phyloP scores from a whole-genome alignment of 1,140 invertebrate genomes.

The Eufriesea mexicana region DNA sequence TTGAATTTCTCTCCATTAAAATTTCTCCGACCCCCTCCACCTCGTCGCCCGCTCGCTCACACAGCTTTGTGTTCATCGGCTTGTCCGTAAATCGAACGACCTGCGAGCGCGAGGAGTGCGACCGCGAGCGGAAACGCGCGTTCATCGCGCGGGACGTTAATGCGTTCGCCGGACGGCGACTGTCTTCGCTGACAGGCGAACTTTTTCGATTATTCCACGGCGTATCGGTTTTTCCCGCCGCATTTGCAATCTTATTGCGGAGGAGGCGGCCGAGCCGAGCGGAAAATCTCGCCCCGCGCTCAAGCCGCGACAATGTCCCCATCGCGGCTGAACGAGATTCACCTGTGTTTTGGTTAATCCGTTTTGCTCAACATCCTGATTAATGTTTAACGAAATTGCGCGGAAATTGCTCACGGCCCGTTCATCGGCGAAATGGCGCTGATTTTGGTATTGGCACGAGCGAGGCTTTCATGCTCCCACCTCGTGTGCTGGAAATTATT shows the following conservation, averaged over 20 bases:
- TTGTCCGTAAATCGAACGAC: conserved; percentile 64
- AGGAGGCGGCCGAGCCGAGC: neutral
- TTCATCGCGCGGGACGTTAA: conserved; percentile 5
- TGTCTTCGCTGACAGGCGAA: conserved; percentile 40
- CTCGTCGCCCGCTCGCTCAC: too few relatives aligned
- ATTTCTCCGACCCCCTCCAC: neutral
- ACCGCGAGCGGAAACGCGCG: conserved; percentile 43
- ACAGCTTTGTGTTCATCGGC: conserved; percentile 55
- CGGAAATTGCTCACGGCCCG: neutral
- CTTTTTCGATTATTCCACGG: conserved; percentile 54
- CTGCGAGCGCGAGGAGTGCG: neutral
- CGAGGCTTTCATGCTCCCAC: too few relatives aligned
- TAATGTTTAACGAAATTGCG: neutral
- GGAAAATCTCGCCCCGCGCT: neutral
- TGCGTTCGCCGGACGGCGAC: conserved; percentile 6
- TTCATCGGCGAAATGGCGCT: too few relatives aligned
- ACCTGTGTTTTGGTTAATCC: neutral
- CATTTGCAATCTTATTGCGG: neutral
- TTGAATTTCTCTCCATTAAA: conserved; percentile 28
- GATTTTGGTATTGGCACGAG: too few relatives aligned
- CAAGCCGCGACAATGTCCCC: neutral
- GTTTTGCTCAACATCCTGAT: neutral
- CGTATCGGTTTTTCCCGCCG: neutral
- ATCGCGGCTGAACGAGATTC: neutral
- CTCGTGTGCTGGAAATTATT: too few relatives aligned